Percentiles rank a stretch among this genome's conserved stretches.
These are phyloP conservation scores for Poeciliopsis occidentalis DNA, from an alignment of 2,113 vertebrate genomes.

Conservation along the genomic window DNA sequence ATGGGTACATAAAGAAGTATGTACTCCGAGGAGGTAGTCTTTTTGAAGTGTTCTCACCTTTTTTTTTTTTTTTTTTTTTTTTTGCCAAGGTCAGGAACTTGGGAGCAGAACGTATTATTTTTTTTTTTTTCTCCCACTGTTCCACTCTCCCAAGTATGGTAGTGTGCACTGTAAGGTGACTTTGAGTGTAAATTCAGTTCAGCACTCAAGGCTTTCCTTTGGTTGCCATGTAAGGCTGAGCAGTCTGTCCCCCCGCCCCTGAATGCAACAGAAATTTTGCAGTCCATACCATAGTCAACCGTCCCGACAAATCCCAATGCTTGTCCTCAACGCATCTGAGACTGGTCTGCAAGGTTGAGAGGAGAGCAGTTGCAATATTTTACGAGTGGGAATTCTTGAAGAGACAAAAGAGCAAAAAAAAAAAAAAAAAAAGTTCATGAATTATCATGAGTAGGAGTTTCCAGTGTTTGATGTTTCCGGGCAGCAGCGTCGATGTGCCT, in stretches of 20 bases:
- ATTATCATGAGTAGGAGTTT: constrained; percentile 37
- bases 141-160: constrained; percentile 76
- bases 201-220: constrained; percentile 73
- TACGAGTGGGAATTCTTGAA: constrained; percentile 48
- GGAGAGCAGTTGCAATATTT: constrained; percentile 36
- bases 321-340: constrained; percentile 73
- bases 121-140: constrained; percentile 47
- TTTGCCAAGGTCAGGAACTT: constrained; percentile 69
- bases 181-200: constrained; percentile 80
- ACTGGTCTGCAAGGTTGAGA: constrained; percentile 53
- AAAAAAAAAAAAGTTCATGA: constrained; percentile 33
- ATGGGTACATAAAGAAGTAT: constrained; percentile 99
- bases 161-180: constrained; percentile 80
- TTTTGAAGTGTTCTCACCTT: constrained; percentile 73
- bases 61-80: neutral
- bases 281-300: constrained; percentile 74
- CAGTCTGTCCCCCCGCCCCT: constrained; percentile 65
- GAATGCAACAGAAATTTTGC: constrained; percentile 68
- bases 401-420: constrained; percentile 22
- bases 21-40: constrained; percentile 91
- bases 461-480: constrained; percentile 58
- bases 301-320: constrained; percentile 77
- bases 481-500: constrained; percentile 60
- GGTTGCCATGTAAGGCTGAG: constrained; percentile 76
- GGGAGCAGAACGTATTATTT: constrained; percentile 49